Conservation (phyloP, 2,888 invertebrate genomes). For the Odontothrips loti region DNA sequence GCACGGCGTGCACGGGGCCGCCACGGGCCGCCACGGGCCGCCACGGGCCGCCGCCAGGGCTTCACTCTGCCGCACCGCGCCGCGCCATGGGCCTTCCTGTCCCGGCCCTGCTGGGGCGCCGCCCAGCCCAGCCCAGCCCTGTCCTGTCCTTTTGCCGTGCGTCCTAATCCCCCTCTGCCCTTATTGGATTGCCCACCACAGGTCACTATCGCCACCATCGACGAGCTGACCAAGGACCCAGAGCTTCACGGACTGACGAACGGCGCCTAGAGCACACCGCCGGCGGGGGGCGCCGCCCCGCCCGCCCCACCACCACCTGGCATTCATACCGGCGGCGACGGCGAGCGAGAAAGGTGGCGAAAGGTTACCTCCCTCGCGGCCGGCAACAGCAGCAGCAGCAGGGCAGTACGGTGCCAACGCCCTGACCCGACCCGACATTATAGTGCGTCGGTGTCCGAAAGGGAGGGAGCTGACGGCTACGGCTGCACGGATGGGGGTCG, state of each 20-base stretch:
- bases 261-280: conserved; percentile 37
- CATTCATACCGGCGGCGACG: neutral
- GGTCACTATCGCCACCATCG: conserved; percentile 40
- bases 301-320: neutral
- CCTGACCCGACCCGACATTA: neutral
- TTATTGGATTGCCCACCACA: neutral
- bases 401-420: no score
- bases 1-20: neutral
- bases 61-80: neutral
- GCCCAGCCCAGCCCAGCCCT: neutral
- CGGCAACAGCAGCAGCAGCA: neutral
- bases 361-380: neutral
- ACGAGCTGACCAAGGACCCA: conserved; percentile 42
- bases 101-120: neutral
- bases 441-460: neutral
- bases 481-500: no score
- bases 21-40: neutral
- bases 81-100: neutral
- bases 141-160: neutral
- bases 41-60: neutral
- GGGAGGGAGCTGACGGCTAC: no score
- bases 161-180: neutral
- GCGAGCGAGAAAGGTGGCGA: neutral
- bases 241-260: conserved; percentile 40
- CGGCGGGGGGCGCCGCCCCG: neutral